Evolutionary conservation across 2,113 vertebrate genomes (phyloP), one percentile per base, ranked within the genome.

Genomic region (Pangasianodon hypophthalmus): DNA sequence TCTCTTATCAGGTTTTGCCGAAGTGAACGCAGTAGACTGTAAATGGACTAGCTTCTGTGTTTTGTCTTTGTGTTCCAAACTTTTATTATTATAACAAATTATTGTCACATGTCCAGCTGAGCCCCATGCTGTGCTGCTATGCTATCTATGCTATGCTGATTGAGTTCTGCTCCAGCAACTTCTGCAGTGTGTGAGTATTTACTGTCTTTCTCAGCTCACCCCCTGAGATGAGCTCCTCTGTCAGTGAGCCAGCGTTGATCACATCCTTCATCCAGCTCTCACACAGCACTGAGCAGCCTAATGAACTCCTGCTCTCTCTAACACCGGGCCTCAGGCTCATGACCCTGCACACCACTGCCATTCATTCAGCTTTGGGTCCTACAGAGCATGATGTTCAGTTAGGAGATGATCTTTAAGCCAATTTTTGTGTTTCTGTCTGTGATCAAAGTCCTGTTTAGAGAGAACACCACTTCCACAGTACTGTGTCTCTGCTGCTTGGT

Each of bases 101-200:
- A 93, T 77, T 67, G 71, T 92, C 91, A 81, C 92, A 93, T 90
- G 90, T 92, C 93, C 91, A 92, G 93, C 88, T 90, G 88, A 95
- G 91, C 80, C 10, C 90, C 89, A 73, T 82, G 90, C 50, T 37
- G 89, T 92, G 92, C 91, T 92, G 88, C 93, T 92, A 88, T 83
- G 80, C 50, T 41, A 2, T 32, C 18, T 41, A 2, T 58, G 54
- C 54, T 13, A 13, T 84, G 80, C 80, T 56, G 89, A 80, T 84
- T 85, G 71, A 50, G 92, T 91, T 92, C 93, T 93, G 92, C 93
- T 92, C 90, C 83, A 91, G 88, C 86, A 93, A 91, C 90, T 93
- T 93, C 93, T 91, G 92, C 91, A 92, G 91, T 91, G 91, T 89
- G 69, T 90, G 69, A 79, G 85, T 92, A 88, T 93, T 94, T 93